These are phyloP conservation scores for Spodoptera picta DNA, from an alignment of 2,888 invertebrate genomes.

Conservation along the genomic window DNA sequence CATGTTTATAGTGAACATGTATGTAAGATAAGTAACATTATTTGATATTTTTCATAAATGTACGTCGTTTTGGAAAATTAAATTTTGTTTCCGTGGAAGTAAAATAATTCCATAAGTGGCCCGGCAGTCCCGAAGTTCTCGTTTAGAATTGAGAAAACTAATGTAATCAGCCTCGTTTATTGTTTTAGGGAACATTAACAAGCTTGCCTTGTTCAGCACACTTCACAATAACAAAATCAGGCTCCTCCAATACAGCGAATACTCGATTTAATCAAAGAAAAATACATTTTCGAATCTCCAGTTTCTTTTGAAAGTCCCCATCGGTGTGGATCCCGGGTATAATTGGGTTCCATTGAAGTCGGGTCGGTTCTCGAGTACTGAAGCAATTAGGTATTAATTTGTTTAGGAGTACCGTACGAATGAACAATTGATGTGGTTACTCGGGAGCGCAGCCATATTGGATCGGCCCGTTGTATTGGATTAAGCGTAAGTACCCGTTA, in stretches of 20 bases:
- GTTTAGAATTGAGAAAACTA: conserved; percentile 13
- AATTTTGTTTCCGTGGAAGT: not conserved
- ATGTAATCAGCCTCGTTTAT: conserved; percentile 21
- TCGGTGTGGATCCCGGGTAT: conserved; percentile 46
- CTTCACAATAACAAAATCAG: conserved; percentile 37
- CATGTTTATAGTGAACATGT: too few species aligned
- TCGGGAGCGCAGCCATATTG: conserved; percentile 47
- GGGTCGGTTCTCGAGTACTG: conserved; percentile 44
- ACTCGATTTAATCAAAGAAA: conserved; percentile 64
- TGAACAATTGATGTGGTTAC: conserved; percentile 71
- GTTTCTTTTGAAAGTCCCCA: conserved; percentile 43
- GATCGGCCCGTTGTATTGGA: conserved; percentile 41
- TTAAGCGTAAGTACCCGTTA: conserved; percentile 38
- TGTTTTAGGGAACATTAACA: conserved; percentile 18
- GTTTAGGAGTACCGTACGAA: conserved; percentile 64
- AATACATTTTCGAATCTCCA: conserved; percentile 48
- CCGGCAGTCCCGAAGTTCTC: not conserved
- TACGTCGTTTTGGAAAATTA: not conserved
- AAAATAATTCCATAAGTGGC: not conserved
- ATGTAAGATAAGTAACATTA: not conserved
- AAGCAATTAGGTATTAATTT: conserved; percentile 73
- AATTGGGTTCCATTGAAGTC: conserved; percentile 63
- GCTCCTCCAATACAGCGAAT: conserved; percentile 29
- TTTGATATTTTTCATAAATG: not conserved
- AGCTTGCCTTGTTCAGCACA: conserved; percentile 13